Evolutionary conservation across 1,140 invertebrate genomes (phyloP).

Genomic region (Micrasema minimum): DNA sequence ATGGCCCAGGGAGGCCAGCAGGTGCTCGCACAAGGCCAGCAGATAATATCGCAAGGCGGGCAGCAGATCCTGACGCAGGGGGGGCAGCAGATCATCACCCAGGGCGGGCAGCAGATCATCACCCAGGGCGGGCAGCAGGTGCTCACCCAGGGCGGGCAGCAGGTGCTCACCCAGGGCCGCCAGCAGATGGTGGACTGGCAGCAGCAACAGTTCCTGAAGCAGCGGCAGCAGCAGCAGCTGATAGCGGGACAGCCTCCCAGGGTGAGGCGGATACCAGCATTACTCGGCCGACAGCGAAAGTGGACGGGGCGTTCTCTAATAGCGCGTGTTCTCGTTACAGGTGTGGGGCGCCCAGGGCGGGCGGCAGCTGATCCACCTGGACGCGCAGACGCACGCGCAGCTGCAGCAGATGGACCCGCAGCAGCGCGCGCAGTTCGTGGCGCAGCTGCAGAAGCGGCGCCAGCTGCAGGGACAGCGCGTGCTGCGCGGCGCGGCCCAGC

Average conservation of each 20-base stretch:
- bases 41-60: slow-evolving; percentile 53
- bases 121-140: slow-evolving; percentile 40
- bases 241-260: slow-evolving; percentile 62
- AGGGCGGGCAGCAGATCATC: slow-evolving; percentile 53
- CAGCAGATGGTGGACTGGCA: slow-evolving; percentile 39
- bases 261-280: slow-evolving; percentile 53
- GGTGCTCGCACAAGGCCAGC: slow-evolving; percentile 57
- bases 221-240: slow-evolving; percentile 61
- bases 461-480: slow-evolving; percentile 64
- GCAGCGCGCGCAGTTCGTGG: slow-evolving; percentile 80
- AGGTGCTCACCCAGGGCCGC: slow-evolving; percentile 48
- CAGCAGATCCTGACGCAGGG: slow-evolving; percentile 57
- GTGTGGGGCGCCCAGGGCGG: slow-evolving; percentile 63
- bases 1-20: slow-evolving; percentile 61
- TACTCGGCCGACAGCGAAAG: no score
- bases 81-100: slow-evolving; percentile 42
- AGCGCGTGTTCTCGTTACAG: slow-evolving; percentile 52
- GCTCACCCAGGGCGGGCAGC: slow-evolving; percentile 55
- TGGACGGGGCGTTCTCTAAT: no score
- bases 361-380: slow-evolving; percentile 77
- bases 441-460: slow-evolving; percentile 78
- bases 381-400: slow-evolving; percentile 84
- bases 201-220: slow-evolving; percentile 51
- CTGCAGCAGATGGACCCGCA: slow-evolving; percentile 83
- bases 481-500: slow-evolving; percentile 57